Conservation (phyloP, 2,888 invertebrate genomes). For the Lasioglossum leucozonium region DNA sequence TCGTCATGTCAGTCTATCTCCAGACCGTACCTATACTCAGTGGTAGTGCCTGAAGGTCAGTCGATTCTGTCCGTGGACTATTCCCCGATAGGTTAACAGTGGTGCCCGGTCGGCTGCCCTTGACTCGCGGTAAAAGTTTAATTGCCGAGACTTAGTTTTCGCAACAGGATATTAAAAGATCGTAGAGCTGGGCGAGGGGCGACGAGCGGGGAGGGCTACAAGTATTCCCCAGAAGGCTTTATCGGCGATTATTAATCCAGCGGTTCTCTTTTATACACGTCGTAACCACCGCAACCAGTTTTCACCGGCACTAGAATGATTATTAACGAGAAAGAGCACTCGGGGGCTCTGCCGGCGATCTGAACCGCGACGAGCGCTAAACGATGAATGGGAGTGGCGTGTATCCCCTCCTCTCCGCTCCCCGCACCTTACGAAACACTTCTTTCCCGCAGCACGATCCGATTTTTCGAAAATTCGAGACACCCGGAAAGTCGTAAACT, state of each 20-base stretch:
- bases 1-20: too few relatives aligned
- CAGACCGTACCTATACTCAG: too few relatives aligned
- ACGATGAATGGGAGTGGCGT: conserved; percentile 53
- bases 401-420: neutral
- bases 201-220: neutral
- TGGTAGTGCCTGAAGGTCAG: neutral
- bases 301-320: conserved; percentile 60
- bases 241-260: conserved; percentile 67
- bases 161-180: conserved; percentile 39
- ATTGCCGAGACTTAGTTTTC: conserved; percentile 28
- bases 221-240: conserved; percentile 50
- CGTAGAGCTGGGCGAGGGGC: neutral
- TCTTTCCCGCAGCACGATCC: neutral
- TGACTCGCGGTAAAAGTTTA: conserved; percentile 22
- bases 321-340: conserved; percentile 59
- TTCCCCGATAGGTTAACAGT: neutral
- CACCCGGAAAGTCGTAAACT: neutral
- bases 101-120: neutral
- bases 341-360: conserved; percentile 30
- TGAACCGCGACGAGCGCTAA: conserved; percentile 44
- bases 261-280: conserved; percentile 61
- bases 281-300: conserved; percentile 63
- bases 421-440: neutral
- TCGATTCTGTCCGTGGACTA: neutral
- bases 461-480: neutral